These are phyloP conservation scores for Paracanthobrama guichenoti DNA, from an alignment of 2,113 vertebrate species.

Conservation along the genomic window DNA sequence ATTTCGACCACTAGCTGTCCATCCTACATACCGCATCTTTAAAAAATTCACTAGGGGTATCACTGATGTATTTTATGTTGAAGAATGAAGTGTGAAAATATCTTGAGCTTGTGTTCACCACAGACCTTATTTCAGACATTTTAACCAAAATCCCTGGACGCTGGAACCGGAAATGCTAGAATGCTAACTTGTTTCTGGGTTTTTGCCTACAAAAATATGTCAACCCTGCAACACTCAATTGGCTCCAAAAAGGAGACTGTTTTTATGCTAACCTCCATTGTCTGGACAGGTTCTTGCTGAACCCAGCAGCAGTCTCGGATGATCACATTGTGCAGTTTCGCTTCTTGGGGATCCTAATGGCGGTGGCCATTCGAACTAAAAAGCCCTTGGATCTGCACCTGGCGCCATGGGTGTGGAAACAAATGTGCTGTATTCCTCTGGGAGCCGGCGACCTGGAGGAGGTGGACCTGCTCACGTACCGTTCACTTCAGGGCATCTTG, in stretches of 20 bases:
- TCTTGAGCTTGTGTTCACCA: no score
- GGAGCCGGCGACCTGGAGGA: slow-evolving; percentile 76
- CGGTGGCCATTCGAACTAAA: slow-evolving; percentile 80
- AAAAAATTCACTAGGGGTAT: no score
- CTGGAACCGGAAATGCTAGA: no score
- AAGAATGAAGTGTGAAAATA: no score
- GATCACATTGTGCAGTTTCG: slow-evolving; percentile 80
- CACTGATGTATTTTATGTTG: no score
- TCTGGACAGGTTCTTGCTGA: slow-evolving; percentile 74
- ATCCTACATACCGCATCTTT: no score
- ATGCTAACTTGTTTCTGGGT: neutral
- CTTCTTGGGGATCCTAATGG: slow-evolving; percentile 82
- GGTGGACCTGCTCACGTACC: slow-evolving; percentile 80
- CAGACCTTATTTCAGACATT: no score
- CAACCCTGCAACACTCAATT: neutral
- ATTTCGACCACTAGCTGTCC: no score
- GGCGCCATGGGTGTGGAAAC: slow-evolving; percentile 82
- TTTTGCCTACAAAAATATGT: neutral
- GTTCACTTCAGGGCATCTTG: slow-evolving; percentile 78
- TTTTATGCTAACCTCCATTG: neutral
- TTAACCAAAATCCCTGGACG: no score
- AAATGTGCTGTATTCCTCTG: slow-evolving; percentile 79
- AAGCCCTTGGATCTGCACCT: slow-evolving; percentile 81
- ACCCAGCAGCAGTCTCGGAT: slow-evolving; percentile 72
- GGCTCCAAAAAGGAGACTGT: neutral